Percentiles rank a stretch among this genome's conserved stretches.
Evolutionary conservation across 2,888 invertebrate genomes (phyloP).

Genomic region (Ophion obscuratus): DNA sequence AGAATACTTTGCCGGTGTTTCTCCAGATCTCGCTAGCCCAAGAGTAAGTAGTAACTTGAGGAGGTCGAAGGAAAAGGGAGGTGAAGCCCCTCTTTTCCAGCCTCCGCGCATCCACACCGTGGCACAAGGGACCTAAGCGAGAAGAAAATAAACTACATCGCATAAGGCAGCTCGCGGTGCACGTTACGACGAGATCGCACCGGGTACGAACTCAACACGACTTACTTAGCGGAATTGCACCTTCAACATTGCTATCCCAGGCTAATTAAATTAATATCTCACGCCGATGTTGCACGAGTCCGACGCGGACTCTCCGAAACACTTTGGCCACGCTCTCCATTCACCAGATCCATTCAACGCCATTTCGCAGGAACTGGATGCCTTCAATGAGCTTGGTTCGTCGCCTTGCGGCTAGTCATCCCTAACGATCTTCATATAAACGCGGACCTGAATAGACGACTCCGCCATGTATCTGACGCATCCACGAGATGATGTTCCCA

Average conservation of each 20-base stretch:
- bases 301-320: neutral
- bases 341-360: neutral
- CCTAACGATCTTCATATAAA: too few species aligned
- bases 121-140: constrained; percentile 70
- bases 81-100: constrained; percentile 5
- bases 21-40: constrained; percentile 25
- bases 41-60: constrained; percentile 33
- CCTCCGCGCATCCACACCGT: constrained; percentile 9
- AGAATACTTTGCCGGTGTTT: constrained; percentile 48
- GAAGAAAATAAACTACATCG: constrained; percentile 76
- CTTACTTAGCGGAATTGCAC: constrained; percentile 64
- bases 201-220: constrained; percentile 28
- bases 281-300: neutral
- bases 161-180: constrained; percentile 70
- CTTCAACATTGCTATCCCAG: constrained; percentile 61
- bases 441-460: too few species aligned
- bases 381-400: neutral
- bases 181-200: constrained; percentile 36
- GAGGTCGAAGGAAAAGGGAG: constrained; percentile 1
- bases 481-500: too few species aligned
- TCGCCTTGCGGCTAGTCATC: too few species aligned
- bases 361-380: neutral
- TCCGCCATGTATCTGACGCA: too few species aligned
- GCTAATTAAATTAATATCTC: constrained; percentile 78
- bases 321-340: neutral